Evolutionary conservation across 2,797 vertebrate species (phyloP).

Genomic region (Cossypha dichroa): DNA sequence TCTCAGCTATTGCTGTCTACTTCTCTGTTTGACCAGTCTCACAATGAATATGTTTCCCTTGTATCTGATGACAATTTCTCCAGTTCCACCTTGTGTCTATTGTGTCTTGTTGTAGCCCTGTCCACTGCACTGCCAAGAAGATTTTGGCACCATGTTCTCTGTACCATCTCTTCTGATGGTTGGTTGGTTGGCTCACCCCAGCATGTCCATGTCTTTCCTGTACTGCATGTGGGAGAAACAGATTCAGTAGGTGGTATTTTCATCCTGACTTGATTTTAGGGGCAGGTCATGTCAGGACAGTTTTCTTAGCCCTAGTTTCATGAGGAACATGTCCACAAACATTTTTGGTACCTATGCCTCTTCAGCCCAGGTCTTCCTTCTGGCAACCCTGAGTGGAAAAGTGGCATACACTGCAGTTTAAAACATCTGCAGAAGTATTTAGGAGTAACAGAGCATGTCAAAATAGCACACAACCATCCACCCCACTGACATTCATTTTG

Average conservation of each 20-base stretch:
- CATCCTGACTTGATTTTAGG: neutral
- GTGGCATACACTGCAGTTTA: neutral
- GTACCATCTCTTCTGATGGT: neutral
- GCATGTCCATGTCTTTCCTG: neutral
- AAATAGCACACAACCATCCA: neutral
- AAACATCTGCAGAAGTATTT: neutral
- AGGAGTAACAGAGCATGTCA: neutral
- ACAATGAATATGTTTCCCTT: neutral
- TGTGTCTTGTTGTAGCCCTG: neutral
- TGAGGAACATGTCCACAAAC: neutral
- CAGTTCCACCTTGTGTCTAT: neutral
- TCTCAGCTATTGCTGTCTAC: neutral
- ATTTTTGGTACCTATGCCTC: rapidly evolving
- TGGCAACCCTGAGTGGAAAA: neutral
- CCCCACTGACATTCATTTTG: neutral
- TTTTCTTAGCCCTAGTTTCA: neutral
- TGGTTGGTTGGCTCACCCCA: neutral
- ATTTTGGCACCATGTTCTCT: neutral
- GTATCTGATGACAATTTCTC: neutral
- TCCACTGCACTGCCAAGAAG: neutral
- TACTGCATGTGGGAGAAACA: neutral
- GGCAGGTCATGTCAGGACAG: neutral
- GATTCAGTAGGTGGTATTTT: neutral
- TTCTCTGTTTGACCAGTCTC: neutral
- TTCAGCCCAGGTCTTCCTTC: neutral